These are phyloP conservation scores for Cacoxenus indagator DNA, from an alignment of 2,888 invertebrate genomes.

Conservation along the genomic window DNA sequence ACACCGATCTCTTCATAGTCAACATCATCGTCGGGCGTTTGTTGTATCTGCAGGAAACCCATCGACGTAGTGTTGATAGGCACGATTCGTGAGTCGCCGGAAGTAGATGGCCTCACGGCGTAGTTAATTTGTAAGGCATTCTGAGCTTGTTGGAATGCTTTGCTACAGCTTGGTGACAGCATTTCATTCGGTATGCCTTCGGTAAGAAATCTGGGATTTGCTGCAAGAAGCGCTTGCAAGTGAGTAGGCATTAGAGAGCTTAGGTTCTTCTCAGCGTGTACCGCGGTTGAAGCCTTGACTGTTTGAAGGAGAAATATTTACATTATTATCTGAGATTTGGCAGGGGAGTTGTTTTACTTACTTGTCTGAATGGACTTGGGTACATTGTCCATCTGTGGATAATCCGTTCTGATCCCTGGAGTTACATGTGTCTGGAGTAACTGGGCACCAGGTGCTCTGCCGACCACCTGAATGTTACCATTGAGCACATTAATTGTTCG, in stretches of 20 bases:
- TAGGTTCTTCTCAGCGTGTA: slow-evolving; percentile 37
- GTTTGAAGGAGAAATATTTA: neutral
- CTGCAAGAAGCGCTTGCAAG: slow-evolving; percentile 59
- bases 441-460: too few relatives aligned
- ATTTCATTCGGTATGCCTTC: slow-evolving; percentile 72
- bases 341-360: too few relatives aligned
- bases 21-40: slow-evolving; percentile 80
- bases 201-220: slow-evolving; percentile 64
- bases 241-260: slow-evolving; percentile 60
- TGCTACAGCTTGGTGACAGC: slow-evolving; percentile 61
- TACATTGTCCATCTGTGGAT: too few relatives aligned
- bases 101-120: neutral
- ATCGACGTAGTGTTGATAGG: slow-evolving; percentile 7
- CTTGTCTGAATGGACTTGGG: too few relatives aligned
- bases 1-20: slow-evolving; percentile 98
- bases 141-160: neutral
- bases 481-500: too few relatives aligned
- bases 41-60: slow-evolving; percentile 18
- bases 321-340: too few relatives aligned
- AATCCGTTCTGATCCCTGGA: too few relatives aligned
- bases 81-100: slow-evolving; percentile 17
- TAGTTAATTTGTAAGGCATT: neutral
- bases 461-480: too few relatives aligned
- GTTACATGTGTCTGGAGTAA: too few relatives aligned
- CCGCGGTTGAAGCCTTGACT: neutral